These are phyloP conservation scores for Lacanobia oleracea DNA, from an alignment of 2,888 invertebrate genomes.

Conservation along the genomic window DNA sequence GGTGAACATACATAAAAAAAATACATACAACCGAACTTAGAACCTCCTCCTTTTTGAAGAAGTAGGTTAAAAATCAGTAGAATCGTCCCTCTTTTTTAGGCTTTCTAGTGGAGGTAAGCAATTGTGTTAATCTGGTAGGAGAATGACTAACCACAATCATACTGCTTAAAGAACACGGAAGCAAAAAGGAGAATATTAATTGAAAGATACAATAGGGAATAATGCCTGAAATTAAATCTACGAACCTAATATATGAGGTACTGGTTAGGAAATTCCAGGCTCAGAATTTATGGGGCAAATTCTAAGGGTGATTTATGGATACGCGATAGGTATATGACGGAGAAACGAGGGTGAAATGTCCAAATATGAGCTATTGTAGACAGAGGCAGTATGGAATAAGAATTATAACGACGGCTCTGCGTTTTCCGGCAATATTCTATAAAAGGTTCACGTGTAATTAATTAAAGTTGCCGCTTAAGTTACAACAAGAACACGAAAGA, in stretches of 20 bases:
- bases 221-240: constrained; percentile 28
- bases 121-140: too few relatives aligned
- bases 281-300: constrained; percentile 30
- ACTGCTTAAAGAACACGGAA: not conserved
- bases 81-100: too few relatives aligned
- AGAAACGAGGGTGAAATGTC: constrained; percentile 3
- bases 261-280: constrained; percentile 10
- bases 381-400: not conserved
- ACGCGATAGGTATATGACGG: constrained; percentile 4
- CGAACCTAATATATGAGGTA: constrained; percentile 8
- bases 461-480: not conserved
- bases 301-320: constrained; percentile 36
- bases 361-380: constrained; percentile 1
- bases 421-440: not conserved
- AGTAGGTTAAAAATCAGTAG: too few relatives aligned
- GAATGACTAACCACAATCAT: too few relatives aligned
- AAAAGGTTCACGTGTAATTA: not conserved
- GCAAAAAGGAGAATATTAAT: not conserved
- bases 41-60: too few relatives aligned
- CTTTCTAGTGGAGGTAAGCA: too few relatives aligned
- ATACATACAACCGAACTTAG: too few relatives aligned
- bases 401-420: not conserved
- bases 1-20: too few relatives aligned
- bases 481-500: not conserved
- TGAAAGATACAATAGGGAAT: constrained; percentile 7